These are phyloP conservation scores for Macrobrachium rosenbergii DNA, from an alignment of 1,140 invertebrate genomes.

Conservation along the genomic window DNA sequence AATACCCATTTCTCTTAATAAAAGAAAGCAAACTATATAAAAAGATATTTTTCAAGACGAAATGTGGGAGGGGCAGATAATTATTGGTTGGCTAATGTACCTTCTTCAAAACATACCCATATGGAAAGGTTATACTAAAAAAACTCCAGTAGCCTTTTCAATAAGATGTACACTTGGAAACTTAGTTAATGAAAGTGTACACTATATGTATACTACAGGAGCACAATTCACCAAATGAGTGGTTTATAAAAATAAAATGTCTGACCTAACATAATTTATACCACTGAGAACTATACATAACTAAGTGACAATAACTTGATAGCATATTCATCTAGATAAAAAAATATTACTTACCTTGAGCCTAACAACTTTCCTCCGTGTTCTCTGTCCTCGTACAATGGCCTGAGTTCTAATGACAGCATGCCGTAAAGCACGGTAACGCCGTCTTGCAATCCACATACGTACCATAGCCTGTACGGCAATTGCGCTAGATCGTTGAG, in stretches of 20 bases:
- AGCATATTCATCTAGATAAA: not conserved
- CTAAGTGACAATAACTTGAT: not conserved
- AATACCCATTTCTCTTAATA: too few relatives aligned
- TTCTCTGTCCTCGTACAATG: slow-evolving; percentile 82
- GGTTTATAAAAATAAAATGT: not conserved
- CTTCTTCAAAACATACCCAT: too few relatives aligned
- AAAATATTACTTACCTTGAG: slow-evolving; percentile 76
- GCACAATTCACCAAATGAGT: too few relatives aligned
- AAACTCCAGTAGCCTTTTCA: too few relatives aligned
- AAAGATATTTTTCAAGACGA: too few relatives aligned
- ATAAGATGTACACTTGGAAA: too few relatives aligned
- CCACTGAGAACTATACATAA: not conserved
- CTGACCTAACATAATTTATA: not conserved
- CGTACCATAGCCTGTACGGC: slow-evolving; percentile 78
- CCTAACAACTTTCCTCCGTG: slow-evolving; percentile 78
- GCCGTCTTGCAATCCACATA: slow-evolving; percentile 83
- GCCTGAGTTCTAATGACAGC: slow-evolving; percentile 80
- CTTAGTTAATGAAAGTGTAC: too few relatives aligned
- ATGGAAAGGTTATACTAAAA: too few relatives aligned
- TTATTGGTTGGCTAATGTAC: too few relatives aligned
- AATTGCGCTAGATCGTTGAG: slow-evolving; percentile 68
- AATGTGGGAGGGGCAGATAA: too few relatives aligned
- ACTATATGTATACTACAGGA: too few relatives aligned
- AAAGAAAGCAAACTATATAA: too few relatives aligned
- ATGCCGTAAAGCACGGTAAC: slow-evolving; percentile 71